Evolutionary conservation across 1,140 invertebrate species (phyloP), one percentile per base, ranked within the genome.

Genomic region (Neodiprion pinetum): DNA sequence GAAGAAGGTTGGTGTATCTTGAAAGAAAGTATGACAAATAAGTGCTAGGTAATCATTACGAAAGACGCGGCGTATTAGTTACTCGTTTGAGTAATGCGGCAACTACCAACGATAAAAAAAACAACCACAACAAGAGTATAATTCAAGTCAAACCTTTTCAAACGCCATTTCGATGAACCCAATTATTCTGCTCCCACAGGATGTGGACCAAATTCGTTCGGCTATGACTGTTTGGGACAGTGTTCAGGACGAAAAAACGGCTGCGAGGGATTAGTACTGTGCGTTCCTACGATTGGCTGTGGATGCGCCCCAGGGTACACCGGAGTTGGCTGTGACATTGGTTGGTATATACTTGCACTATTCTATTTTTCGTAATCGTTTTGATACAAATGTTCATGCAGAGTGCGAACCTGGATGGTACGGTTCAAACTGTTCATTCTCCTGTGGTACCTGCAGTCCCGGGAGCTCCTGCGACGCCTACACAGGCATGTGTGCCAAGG

Each of bases 271-370:
- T 48, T 70, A 11, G 48, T 49, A 9, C 28, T 71, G 21, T 74
- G 73, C 23, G 69, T 49, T n/a, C 47, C 73, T 11, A 47, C 47
- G 7, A n/a, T 71, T 11, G 73, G 73, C 21, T 74, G 73, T 69
- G 73, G 47, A 17, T 74, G 73, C 69, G 73, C 69, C 9, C 23
- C 73, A 12, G 73, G 73, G 17, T 70, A 70, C 70, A 21, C 67
- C n/a, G 73, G 73, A 11, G 11, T 47, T 17, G 50, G 40, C 70
- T 74, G 73, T 67, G 73, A 71, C 68, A 10, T 50, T 14, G 67
- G 73, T 74, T 47, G 11, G 70, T 48, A 49, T 71, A 40, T 10
- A 50, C 48, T 21, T 69, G 23, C 7, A 23, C 12, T 47, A 14
- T 47, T 69, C 67, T 23, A 21, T 7, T 69, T 21, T 23, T 23